phyloP scores from a whole-genome alignment of 2,888 invertebrate species.

The Dendrolimus houi region DNA sequence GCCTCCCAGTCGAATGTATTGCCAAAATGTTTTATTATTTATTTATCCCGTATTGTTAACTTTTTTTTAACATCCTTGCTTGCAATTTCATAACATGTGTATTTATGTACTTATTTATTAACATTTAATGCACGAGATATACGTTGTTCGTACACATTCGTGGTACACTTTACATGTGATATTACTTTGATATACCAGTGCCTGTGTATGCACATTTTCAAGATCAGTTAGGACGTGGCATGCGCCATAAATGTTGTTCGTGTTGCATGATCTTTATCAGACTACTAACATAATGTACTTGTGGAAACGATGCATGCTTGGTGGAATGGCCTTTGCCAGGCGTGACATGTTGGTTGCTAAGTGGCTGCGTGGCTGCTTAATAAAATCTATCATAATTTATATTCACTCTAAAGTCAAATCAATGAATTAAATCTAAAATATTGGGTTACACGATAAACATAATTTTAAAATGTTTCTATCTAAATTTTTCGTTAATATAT shows the following conservation, averaged over 20 bases:
- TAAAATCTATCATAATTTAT: slow-evolving; percentile 2
- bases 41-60: slow-evolving; percentile 51
- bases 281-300: slow-evolving; percentile 53
- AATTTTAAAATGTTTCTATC: no score
- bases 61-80: slow-evolving; percentile 48
- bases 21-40: slow-evolving; percentile 37
- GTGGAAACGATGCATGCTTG: slow-evolving; percentile 67
- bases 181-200: slow-evolving; percentile 57
- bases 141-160: slow-evolving; percentile 66
- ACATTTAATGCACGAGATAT: slow-evolving; percentile 69
- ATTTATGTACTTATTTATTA: slow-evolving; percentile 42
- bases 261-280: slow-evolving; percentile 69
- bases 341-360: slow-evolving; percentile 51
- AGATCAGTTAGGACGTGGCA: slow-evolving; percentile 57
- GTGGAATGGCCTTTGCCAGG: slow-evolving; percentile 69
- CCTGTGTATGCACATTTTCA: slow-evolving; percentile 69
- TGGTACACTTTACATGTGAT: slow-evolving; percentile 58
- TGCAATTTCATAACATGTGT: slow-evolving; percentile 58
- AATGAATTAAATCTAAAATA: no score
- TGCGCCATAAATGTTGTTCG: slow-evolving; percentile 72
- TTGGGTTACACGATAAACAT: no score
- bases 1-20: slow-evolving; percentile 56
- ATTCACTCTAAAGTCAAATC: background rate
- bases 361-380: slow-evolving; percentile 33
- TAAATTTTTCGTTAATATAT: no score